phyloP scores from a whole-genome alignment of 1,140 invertebrate species.

The Diorhabda carinulata region DNA sequence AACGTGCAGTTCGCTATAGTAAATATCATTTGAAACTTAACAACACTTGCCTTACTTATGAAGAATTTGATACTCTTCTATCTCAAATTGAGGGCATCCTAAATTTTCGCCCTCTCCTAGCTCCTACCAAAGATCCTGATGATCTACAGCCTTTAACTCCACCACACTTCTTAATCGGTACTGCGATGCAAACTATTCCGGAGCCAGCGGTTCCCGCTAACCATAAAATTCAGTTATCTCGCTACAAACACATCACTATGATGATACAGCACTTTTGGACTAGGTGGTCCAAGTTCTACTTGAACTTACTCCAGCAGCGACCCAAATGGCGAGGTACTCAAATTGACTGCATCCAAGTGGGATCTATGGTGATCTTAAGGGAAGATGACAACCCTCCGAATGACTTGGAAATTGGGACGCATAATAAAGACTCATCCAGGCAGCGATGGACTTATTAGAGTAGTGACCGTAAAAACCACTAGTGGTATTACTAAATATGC shows the following conservation, averaged over 20 bases:
- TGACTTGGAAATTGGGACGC: no score
- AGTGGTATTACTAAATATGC: no score
- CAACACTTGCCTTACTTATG: conserved; percentile 35
- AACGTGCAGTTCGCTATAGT: conserved; percentile 36
- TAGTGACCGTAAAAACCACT: no score
- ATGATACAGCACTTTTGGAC: conserved; percentile 7
- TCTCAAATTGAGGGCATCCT: conserved; percentile 36
- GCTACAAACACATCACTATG: no score
- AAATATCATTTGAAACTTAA: conserved; percentile 35
- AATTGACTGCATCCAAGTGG: neutral
- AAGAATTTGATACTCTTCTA: conserved; percentile 34
- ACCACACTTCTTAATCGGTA: conserved; percentile 40
- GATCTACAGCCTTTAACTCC: conserved; percentile 40
- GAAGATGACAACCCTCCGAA: no score
- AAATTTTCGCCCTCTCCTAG: conserved; percentile 41
- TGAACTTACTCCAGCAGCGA: neutral
- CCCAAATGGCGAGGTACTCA: conserved; percentile 3
- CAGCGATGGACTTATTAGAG: no score
- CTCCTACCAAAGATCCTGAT: conserved; percentile 33
- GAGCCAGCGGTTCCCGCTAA: no score
- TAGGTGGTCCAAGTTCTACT: conserved; percentile 6
- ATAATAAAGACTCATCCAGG: no score
- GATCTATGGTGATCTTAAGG: neutral
- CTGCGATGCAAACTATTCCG: no score
- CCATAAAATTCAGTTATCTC: no score